Evolutionary conservation across 2,797 vertebrate species (phyloP).

Genomic region (Myotis vivesi): DNA sequence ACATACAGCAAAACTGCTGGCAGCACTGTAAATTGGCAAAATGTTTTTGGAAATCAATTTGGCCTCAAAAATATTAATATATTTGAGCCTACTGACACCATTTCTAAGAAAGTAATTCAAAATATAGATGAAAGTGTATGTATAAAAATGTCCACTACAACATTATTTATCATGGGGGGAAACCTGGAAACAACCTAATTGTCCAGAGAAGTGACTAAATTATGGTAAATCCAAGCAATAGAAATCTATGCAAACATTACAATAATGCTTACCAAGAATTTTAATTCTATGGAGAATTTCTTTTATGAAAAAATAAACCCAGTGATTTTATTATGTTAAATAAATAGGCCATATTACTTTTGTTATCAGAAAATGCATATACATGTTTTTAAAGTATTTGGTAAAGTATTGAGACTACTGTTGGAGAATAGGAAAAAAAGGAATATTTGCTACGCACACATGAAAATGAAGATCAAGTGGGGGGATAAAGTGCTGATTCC

Average conservation of each 20-base stretch:
- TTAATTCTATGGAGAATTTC: neutral
- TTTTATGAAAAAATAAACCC: neutral
- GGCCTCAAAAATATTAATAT: neutral
- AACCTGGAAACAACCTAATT: neutral
- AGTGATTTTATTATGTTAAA: neutral
- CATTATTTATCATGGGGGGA: neutral
- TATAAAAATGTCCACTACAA: neutral
- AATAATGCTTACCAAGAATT: neutral
- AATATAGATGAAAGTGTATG: neutral
- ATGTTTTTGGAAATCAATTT: neutral
- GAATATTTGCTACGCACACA: neutral
- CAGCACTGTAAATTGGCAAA: neutral
- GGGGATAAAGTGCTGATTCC: neutral
- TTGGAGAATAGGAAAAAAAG: neutral
- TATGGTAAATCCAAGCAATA: neutral
- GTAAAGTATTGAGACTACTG: neutral
- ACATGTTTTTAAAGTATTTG: neutral
- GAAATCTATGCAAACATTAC: neutral
- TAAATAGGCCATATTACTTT: neutral
- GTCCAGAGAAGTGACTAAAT: neutral
- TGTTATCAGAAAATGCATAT: neutral
- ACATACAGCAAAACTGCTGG: neutral
- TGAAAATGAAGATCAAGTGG: neutral
- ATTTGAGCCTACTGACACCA: neutral
- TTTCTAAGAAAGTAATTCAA: conserved; percentile 44